Percentiles rank a stretch among this genome's conserved stretches.
phyloP scores from a whole-genome alignment of 1,140 invertebrate species.

The Papilio machaon region DNA sequence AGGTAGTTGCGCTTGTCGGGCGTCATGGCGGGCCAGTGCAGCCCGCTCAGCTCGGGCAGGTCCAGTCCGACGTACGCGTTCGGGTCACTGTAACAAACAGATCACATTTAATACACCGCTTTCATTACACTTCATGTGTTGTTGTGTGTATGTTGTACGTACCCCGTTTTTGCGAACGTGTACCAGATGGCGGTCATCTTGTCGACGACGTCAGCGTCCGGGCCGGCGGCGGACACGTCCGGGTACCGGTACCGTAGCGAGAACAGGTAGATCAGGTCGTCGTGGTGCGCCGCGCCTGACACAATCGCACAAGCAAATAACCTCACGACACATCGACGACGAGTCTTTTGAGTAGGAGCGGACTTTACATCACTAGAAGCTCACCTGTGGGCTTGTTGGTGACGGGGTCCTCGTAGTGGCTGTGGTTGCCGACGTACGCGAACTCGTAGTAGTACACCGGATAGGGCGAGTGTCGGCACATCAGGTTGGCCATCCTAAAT shows the following conservation, averaged over 20 bases:
- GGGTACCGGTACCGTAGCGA: conserved; percentile 56
- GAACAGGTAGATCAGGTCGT: conserved; percentile 68
- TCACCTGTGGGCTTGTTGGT: conserved; percentile 53
- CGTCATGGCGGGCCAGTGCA: conserved; percentile 56
- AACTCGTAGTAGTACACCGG: conserved; percentile 60
- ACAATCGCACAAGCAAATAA: neutral
- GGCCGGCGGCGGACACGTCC: conserved; percentile 48
- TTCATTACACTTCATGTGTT: neutral
- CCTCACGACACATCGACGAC: neutral
- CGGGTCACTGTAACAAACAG: conserved; percentile 50
- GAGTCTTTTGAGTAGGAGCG: neutral
- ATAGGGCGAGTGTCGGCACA: conserved; percentile 50
- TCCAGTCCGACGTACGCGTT: conserved; percentile 48
- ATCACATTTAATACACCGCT: neutral
- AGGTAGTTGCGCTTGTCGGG: conserved; percentile 53
- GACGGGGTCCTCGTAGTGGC: conserved; percentile 54
- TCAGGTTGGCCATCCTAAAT: conserved; percentile 52
- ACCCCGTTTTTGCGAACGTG: conserved; percentile 68
- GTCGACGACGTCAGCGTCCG: conserved; percentile 58
- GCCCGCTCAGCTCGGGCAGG: conserved; percentile 43
- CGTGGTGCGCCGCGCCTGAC: conserved; percentile 66
- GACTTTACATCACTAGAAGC: conserved; percentile 44
- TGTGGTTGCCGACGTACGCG: conserved; percentile 58
- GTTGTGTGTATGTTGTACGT: neutral
- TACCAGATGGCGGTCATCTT: conserved; percentile 66